A percentile compares a stretch with the other conserved stretches of the same genome.
phyloP scores from a whole-genome alignment of 2,888 invertebrate species.

The Ochlodes sylvanus region DNA sequence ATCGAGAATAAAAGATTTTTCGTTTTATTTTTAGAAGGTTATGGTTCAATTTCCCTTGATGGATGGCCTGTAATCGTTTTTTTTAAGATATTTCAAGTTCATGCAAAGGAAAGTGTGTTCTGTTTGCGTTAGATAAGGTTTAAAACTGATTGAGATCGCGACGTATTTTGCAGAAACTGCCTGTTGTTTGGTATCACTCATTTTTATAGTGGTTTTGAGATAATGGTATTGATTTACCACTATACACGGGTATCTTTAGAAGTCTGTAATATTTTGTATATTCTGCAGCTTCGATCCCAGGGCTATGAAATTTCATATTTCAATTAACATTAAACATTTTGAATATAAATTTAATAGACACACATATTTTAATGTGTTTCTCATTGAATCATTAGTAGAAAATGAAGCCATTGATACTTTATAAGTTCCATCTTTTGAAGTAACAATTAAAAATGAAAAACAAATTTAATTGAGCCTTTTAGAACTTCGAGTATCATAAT shows the following conservation, averaged over 20 bases:
- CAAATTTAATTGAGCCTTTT: too few species aligned
- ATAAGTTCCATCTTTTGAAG: too few species aligned
- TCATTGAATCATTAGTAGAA: too few species aligned
- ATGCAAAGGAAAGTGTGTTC: conserved; percentile 42
- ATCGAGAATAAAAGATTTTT: conserved; percentile 41
- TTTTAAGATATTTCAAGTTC: conserved; percentile 37
- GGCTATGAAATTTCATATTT: conserved; percentile 43
- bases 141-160: conserved; percentile 41
- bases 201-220: conserved; percentile 82
- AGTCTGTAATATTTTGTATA: conserved; percentile 62
- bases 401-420: too few species aligned
- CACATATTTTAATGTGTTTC: too few species aligned
- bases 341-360: too few species aligned
- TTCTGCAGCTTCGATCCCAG: conserved; percentile 42
- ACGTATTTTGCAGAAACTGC: conserved; percentile 61
- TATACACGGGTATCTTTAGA: conserved; percentile 64
- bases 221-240: conserved; percentile 83
- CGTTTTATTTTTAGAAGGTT: conserved; percentile 47
- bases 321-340: not conserved
- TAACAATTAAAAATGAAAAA: too few species aligned
- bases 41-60: conserved; percentile 55
- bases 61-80: conserved; percentile 49
- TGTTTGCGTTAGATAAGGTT: conserved; percentile 40
- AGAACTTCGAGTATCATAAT: too few species aligned
- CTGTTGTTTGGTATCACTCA: conserved; percentile 68